phyloP scores from a whole-genome alignment of 2,797 vertebrate species.

The Pseudopleuronectes americanus region DNA sequence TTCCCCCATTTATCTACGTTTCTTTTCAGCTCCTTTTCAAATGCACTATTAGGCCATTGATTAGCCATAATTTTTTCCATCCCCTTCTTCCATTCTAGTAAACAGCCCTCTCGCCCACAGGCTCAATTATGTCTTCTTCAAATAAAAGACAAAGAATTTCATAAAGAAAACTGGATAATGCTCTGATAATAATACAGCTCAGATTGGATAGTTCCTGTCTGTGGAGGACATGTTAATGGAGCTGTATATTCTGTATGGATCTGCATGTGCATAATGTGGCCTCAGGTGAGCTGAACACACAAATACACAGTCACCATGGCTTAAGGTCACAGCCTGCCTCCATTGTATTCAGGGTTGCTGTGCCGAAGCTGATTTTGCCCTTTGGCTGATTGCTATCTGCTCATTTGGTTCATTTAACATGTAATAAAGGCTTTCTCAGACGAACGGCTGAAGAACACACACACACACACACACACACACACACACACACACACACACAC shows the following conservation, averaged over 20 bases:
- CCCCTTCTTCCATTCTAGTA: constrained; percentile 16
- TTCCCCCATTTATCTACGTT: constrained; percentile 22
- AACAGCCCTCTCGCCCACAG: constrained; percentile 17
- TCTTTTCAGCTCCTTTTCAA: constrained; percentile 47
- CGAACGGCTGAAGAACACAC: constrained; percentile 27
- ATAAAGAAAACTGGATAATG: constrained; percentile 3
- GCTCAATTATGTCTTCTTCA: constrained; percentile 30
- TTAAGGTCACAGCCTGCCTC: constrained; percentile 47
- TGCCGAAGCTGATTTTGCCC: constrained; percentile 50
- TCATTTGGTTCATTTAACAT: constrained; percentile 65
- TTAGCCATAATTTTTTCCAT: constrained; percentile 40
- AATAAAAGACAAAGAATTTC: constrained; percentile 21
- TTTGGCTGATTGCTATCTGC: constrained; percentile 61
- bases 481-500: constrained; percentile 9
- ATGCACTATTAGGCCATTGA: constrained; percentile 37
- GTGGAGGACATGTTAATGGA: background rate
- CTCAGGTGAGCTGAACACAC: constrained; percentile 25
- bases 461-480: constrained; percentile 8
- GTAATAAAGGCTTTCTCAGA: constrained; percentile 53
- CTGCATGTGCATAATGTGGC: constrained; percentile 18
- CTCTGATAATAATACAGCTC: background rate
- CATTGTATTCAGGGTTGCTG: constrained; percentile 44
- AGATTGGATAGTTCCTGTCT: constrained; percentile 2
- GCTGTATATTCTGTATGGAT: background rate
- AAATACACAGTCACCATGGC: constrained; percentile 16